Evolutionary conservation across 2,888 invertebrate species (phyloP).

Genomic region (Pandemis corylana): DNA sequence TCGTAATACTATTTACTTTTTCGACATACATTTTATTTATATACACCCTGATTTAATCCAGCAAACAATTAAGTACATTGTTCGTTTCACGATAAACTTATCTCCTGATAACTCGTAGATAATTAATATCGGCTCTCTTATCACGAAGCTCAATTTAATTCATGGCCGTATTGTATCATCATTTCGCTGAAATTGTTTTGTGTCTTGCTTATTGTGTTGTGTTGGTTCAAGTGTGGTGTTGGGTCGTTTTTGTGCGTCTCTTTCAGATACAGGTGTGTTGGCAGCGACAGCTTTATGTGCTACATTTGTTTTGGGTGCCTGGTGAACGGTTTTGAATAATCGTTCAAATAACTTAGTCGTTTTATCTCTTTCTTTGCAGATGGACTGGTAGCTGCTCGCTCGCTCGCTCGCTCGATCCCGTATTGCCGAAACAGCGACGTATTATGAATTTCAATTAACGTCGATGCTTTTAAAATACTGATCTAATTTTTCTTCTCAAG

Average conservation of each 20-base stretch:
- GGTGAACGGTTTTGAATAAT: slow-evolving; percentile 69
- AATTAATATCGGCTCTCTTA: slow-evolving; percentile 18
- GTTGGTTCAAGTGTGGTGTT: slow-evolving; percentile 69
- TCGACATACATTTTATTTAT: slow-evolving; percentile 34
- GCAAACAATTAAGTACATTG: slow-evolving; percentile 35
- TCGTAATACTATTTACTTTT: slow-evolving; percentile 38
- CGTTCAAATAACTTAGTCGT: slow-evolving; percentile 67
- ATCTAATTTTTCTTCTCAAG: slow-evolving; percentile 7
- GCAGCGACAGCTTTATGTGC: slow-evolving; percentile 70
- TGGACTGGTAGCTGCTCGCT: slow-evolving; percentile 63
- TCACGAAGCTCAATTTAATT: slow-evolving; percentile 36
- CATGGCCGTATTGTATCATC: slow-evolving; percentile 37
- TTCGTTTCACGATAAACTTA: slow-evolving; percentile 35
- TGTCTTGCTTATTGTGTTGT: slow-evolving; percentile 62
- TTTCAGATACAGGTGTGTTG: slow-evolving; percentile 64
- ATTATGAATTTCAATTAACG: slow-evolving; percentile 27
- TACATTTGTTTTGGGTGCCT: slow-evolving; percentile 56
- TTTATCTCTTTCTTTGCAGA: slow-evolving; percentile 82
- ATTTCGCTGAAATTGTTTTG: slow-evolving; percentile 43
- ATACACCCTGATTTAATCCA: slow-evolving; percentile 36
- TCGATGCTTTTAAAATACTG: slow-evolving; percentile 9
- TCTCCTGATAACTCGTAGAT: slow-evolving; percentile 31
- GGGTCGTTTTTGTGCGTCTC: slow-evolving; percentile 55
- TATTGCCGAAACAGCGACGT: slow-evolving; percentile 48
- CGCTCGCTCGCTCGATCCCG: slow-evolving; percentile 52